Conservation (phyloP, 2,113 vertebrate genomes). For the Phaetusa simplex region DNA sequence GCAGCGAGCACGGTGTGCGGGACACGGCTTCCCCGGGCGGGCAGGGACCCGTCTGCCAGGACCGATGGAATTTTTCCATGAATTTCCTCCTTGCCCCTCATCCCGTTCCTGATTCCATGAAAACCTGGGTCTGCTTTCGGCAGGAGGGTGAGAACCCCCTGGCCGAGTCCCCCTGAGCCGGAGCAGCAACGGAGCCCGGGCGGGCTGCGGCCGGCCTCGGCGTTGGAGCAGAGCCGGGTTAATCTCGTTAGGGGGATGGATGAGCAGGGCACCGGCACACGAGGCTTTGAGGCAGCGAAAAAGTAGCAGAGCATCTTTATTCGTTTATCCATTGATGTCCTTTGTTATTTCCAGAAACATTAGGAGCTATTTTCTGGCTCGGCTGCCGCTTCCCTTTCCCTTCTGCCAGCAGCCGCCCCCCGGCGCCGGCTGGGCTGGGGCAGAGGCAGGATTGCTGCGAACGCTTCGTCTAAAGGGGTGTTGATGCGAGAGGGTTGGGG, state of each 20-base stretch:
- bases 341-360: not conserved
- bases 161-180: accelerated
- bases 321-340: not conserved
- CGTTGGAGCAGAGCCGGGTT: not conserved
- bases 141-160: not conserved
- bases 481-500: not conserved
- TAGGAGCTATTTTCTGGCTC: not conserved
- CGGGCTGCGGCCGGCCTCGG: not conserved
- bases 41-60: not conserved
- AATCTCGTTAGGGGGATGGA: not conserved
- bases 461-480: not conserved
- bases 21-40: accelerated
- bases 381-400: not conserved
- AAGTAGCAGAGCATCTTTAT: not conserved
- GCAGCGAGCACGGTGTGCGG: not conserved
- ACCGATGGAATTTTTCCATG: not conserved
- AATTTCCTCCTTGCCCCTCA: not conserved
- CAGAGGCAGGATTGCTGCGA: not conserved
- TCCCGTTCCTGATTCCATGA: too few species aligned
- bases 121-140: accelerated
- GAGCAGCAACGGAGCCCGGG: accelerated
- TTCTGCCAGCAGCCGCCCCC: not conserved
- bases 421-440: not conserved
- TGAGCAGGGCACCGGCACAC: not conserved
- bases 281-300: not conserved